Evolutionary conservation across 2,797 vertebrate species (phyloP).

Genomic region (Catostomus latipinnis): DNA sequence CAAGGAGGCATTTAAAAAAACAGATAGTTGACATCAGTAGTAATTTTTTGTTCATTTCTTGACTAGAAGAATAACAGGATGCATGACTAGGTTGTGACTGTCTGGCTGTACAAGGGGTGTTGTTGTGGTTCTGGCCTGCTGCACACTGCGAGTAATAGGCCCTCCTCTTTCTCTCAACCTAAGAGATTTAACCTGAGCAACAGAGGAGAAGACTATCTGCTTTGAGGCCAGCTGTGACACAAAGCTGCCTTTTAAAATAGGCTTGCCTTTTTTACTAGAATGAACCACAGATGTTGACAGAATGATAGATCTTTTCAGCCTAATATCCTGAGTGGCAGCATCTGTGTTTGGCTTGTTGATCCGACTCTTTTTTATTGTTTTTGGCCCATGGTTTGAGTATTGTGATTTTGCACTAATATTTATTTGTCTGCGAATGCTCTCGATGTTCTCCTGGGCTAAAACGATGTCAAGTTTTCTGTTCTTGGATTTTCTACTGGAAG

Average conservation of each 20-base stretch:
- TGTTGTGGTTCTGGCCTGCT: conserved; percentile 78
- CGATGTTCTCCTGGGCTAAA: conserved; percentile 80
- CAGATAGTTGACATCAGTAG: conserved; percentile 4
- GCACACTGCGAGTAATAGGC: conserved; percentile 80
- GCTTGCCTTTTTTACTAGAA: conserved; percentile 79
- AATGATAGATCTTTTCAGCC: conserved; percentile 71
- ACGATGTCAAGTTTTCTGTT: conserved; percentile 81
- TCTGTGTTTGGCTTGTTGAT: conserved; percentile 72
- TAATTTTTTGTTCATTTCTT: conserved; percentile 29
- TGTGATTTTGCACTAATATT: conserved; percentile 85
- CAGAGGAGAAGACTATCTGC: conserved; percentile 71
- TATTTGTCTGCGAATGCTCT: conserved; percentile 77
- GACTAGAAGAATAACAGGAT: conserved; percentile 34
- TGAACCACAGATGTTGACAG: conserved; percentile 72
- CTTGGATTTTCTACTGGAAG: conserved; percentile 80
- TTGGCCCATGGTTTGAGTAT: conserved; percentile 73
- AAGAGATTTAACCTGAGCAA: conserved; percentile 75
- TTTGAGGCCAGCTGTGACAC: conserved; percentile 65
- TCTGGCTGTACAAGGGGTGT: conserved; percentile 72
- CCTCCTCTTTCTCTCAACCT: conserved; percentile 80
- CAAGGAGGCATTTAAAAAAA: background rate
- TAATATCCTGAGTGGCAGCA: conserved; percentile 68
- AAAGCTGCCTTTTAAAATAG: conserved; percentile 69
- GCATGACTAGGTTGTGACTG: conserved; percentile 70
- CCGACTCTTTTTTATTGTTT: conserved; percentile 83